Evolutionary conservation across 1,140 invertebrate species (phyloP).

Genomic region (Drosophila tropicalis): DNA sequence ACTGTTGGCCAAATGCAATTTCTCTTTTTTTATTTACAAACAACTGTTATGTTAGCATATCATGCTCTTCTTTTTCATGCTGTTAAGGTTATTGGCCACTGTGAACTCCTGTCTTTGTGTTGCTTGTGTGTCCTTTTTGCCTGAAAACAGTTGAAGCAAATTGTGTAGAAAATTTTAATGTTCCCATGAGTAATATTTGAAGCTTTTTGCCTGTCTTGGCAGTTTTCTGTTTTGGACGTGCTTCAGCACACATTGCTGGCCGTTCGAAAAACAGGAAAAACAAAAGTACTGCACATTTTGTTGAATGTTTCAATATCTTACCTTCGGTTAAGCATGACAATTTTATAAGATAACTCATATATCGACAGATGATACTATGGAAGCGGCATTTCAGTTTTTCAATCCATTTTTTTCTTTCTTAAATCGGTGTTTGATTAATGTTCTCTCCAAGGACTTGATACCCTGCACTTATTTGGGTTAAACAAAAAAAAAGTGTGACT

Average conservation of each 20-base stretch:
- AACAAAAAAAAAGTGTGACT: too few species aligned
- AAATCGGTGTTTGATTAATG: slow-evolving; percentile 45
- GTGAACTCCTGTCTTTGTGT: slow-evolving; percentile 19
- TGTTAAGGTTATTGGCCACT: slow-evolving; percentile 45
- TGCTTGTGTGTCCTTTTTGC: slow-evolving; percentile 19
- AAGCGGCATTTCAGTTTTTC: background rate
- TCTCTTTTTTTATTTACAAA: background rate
- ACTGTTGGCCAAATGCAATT: background rate
- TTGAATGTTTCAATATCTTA: background rate
- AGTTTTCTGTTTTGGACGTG: slow-evolving; percentile 14
- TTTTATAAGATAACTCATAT: slow-evolving; percentile 4
- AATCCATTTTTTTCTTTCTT: slow-evolving; percentile 1
- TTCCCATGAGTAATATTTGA: slow-evolving; percentile 62
- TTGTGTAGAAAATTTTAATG: slow-evolving; percentile 76
- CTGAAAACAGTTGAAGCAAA: slow-evolving; percentile 48
- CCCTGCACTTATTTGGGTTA: background rate
- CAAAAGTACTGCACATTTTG: background rate
- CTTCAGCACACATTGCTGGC: slow-evolving; percentile 1
- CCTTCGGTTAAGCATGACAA: background rate
- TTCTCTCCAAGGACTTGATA: background rate
- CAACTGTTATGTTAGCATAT: background rate
- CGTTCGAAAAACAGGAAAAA: background rate
- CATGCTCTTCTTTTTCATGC: slow-evolving; percentile 6
- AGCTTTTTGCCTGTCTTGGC: slow-evolving; percentile 37
- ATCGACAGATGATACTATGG: background rate